Base-by-base conservation (phyloP, 2,797 vertebrate genomes). In the Dendrocincla tyrannina region DNA sequence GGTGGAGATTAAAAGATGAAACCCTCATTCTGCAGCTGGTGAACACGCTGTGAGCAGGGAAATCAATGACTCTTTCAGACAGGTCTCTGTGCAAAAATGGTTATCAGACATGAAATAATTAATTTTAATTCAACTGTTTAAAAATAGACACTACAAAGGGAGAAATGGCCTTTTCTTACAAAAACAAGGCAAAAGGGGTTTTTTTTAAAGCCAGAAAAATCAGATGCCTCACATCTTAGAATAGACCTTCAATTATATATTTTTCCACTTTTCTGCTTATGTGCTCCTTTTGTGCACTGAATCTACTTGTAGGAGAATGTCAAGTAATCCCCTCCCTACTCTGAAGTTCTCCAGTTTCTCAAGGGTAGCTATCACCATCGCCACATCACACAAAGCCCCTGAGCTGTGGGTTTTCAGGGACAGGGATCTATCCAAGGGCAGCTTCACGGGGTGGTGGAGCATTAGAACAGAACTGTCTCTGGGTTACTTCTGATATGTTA, bases 1-100 rank as follows among this genome's bases (percentile, higher is more conserved):
- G 66, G 11, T 56, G 87, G 58, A 96, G 95, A 96, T 91, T 73
- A 88, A 95, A 94, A 85, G 74, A 93, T 59, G 85, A 84, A 87
- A 70, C 39, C 5, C 37, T 77, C 22, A 3, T 52, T 49, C 25
- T 22, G 58, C 13, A 6, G 92, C 70, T 73, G 62, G 42, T 46
- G 67, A 85, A 33, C 76, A 39, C 3, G 18, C 67, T 88, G 89
- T 0, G 60, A 91, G 75, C 46, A 18, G 30, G 47, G 91, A 85
- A 81, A 95, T 94, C 94, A 93, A 50, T 41, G 93, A 30, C 83
- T 86, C 89, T 92, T 52, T 74, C 77, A 90, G 64, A 72, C 46
- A 82, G 22, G 49, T 64, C 52, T 78, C 90, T 18, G n/a, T 87
- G 72, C 87, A 68, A 72, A 92, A 93, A 58, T 14, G 60, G 76